Evolutionary conservation across 1,140 invertebrate genomes (phyloP), one percentile per base, ranked within the genome.

Genomic region (Drosophila pallidifrons): DNA sequence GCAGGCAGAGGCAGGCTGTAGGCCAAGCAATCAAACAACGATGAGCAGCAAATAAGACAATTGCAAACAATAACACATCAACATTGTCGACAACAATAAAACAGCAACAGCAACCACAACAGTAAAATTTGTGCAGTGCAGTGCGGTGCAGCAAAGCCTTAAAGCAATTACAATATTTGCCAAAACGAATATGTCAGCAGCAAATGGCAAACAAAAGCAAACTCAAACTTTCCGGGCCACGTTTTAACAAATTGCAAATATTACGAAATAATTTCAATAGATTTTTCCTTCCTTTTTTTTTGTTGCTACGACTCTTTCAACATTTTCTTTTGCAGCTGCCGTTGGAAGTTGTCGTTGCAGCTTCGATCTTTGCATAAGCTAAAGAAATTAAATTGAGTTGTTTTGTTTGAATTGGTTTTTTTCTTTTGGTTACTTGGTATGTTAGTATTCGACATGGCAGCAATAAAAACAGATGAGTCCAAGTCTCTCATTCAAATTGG

Each of bases 181-280:
- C 77, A 52, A 70, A 13, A 15, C 5, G n/a, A 52, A 28, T 52
- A 61, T 61, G 73, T 81, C 78, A 73, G 60, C 52, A 66, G 30
- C 61, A 66, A 64, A 65, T 43, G 63, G 51, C 38, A 35, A 55
- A 35, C 38, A 55, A 70, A 55, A 46, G 10, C 15, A 49, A 65
- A 76, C 75, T 45, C 43, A 78, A 25, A 55, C 49, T 71, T 69
- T 61, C 64, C 55, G 55, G 64, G 47, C 28, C 70, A 88, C 86
- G 78, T 88, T 83, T 77, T 72, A 58, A 59, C 77, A 79, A 83
- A 75, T 83, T 80, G 68, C 59, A 83, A 88, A 83, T 89, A 81
- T 88, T 88, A 88, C 70, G 76, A 88, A 88, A 83, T 88, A 73
- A 83, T 89, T 77, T 72, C 77, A 55, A 68, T 82, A 66, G 61